These are phyloP conservation scores for Amphimallon solstitiale DNA, from an alignment of 2,888 invertebrate genomes.

Conservation along the genomic window DNA sequence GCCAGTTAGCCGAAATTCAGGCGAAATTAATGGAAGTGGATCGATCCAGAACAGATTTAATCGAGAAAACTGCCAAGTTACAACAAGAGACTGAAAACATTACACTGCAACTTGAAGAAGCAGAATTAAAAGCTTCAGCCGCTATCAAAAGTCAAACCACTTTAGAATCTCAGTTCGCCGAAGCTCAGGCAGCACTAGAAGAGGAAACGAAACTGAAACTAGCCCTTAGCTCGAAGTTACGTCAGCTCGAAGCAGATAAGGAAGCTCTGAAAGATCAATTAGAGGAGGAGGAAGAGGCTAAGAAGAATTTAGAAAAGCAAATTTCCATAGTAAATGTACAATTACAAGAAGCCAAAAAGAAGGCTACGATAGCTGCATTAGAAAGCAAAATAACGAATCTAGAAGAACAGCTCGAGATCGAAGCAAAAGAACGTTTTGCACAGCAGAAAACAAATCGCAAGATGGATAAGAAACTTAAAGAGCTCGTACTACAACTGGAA, in stretches of 20 bases:
- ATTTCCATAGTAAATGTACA: constrained; percentile 71
- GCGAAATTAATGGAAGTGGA: constrained; percentile 74
- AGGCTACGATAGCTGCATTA: constrained; percentile 91
- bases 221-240: constrained; percentile 84
- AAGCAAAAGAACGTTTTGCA: constrained; percentile 91
- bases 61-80: constrained; percentile 85
- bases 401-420: constrained; percentile 94
- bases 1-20: constrained; percentile 82
- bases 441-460: constrained; percentile 91
- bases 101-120: constrained; percentile 83
- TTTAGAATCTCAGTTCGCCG: constrained; percentile 87
- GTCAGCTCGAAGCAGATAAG: constrained; percentile 91
- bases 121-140: constrained; percentile 90
- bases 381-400: constrained; percentile 94
- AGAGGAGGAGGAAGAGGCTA: constrained; percentile 95
- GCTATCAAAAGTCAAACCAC: constrained; percentile 86
- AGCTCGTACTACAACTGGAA: constrained; percentile 90
- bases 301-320: constrained; percentile 87
- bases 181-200: constrained; percentile 86
- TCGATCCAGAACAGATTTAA: constrained; percentile 75
- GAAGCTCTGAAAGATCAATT: constrained; percentile 89
- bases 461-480: constrained; percentile 95
- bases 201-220: constrained; percentile 97
- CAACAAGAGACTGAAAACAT: constrained; percentile 89
- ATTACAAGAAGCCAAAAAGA: constrained; percentile 86